These are phyloP conservation scores for Philopedon plagiatum DNA, from an alignment of 2,888 invertebrate species.

Conservation along the genomic window DNA sequence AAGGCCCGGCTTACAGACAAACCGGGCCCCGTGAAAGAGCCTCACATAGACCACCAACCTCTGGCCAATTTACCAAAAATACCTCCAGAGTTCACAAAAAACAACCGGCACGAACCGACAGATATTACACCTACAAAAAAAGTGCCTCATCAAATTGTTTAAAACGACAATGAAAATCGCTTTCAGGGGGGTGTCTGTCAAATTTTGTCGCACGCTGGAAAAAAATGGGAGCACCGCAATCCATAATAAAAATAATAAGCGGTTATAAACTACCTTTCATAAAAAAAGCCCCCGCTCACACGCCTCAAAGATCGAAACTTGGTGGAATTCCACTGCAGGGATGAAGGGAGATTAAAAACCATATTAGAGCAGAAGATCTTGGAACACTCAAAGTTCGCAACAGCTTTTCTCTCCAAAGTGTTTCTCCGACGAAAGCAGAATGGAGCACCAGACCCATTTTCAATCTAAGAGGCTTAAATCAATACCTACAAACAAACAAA, in stretches of 20 bases:
- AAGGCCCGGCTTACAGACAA: not conserved
- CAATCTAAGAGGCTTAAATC: no score
- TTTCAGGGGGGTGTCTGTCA: slow-evolving; percentile 4
- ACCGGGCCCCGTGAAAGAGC: not conserved
- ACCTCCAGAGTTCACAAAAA: not conserved
- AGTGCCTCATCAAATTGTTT: not conserved
- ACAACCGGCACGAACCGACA: not conserved
- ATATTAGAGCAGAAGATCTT: no score
- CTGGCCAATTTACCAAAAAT: not conserved
- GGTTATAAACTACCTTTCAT: slow-evolving; percentile 11
- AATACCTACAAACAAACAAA: no score
- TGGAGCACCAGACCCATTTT: no score
- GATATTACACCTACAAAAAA: not conserved
- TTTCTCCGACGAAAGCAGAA: no score
- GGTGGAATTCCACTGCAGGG: no score
- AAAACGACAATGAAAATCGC: not conserved
- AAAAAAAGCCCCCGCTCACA: slow-evolving; percentile 18
- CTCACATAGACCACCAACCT: not conserved
- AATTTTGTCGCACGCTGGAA: not conserved
- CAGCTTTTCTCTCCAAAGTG: no score
- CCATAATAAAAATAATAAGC: slow-evolving; percentile 1
- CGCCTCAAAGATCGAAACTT: not conserved
- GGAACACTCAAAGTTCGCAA: no score
- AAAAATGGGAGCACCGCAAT: not conserved
- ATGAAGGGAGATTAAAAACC: no score